Evolutionary conservation across 2,113 vertebrate species (phyloP), one percentile per base, ranked within the genome.

Genomic region (Phalacrocorax brasilianus): DNA sequence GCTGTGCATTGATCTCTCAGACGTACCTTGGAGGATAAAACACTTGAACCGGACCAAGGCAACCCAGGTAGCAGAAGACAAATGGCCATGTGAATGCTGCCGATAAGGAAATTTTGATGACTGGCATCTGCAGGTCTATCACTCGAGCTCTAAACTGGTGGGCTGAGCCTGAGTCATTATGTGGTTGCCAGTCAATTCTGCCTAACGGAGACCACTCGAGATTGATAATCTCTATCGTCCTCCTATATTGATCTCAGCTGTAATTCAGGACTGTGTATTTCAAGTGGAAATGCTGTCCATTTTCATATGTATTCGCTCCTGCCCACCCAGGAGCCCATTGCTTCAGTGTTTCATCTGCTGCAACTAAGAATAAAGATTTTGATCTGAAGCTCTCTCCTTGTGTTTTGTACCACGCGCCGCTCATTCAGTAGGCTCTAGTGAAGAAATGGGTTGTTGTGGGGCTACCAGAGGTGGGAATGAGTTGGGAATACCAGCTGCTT

Each of bases 1-100:
- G 99, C 99, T 99, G 99, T 97, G 99, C 99, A 99, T 99, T 99
- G 99, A 99, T 98, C 97, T 98, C 99, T 49, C 96, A 95, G 91
- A 94, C 8, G 7, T 38, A 89, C 88, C 95, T 68, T 33, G 81
- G 95, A 97, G 93, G 95, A 96, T 93, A 76, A 85, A 73, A 58
- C 50, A 26, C 93, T 91, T 89, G 83, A 44, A 74, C 72, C 3
- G 35, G 91, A 92, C 95, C 56, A 7, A 67, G 88, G 53, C 26
- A 26, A 68, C 86, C n/a, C 76, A 32, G 78, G 89, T 75, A 65
- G 70, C 85, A 87, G 97, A 97, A 97, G 97, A 98, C 91, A 86
- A 97, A 97, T 65, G 87, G 89, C 94, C 97, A 70, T 47, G 6
- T 87, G 97, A 94, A 80, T 6, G 2, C 67, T 84, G 82, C 96